Conservation (phyloP, 2,888 invertebrate genomes). For the Diachrysia chrysitis region DNA sequence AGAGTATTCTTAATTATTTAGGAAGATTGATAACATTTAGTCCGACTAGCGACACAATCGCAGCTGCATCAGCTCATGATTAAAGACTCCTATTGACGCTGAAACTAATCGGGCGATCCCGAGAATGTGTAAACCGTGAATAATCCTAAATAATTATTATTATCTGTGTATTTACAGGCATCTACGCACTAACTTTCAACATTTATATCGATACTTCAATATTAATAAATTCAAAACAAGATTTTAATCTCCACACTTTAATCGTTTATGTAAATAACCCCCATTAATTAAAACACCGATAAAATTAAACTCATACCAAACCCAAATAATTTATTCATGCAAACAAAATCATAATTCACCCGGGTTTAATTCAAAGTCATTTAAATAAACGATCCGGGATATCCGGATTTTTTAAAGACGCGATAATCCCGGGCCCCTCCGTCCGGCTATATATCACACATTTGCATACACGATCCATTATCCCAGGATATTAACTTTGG, state of each 20-base stretch:
- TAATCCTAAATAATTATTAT: too few species aligned
- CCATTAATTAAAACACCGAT: background rate
- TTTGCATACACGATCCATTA: constrained; percentile 34
- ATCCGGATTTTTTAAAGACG: constrained; percentile 10
- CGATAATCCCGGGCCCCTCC: constrained; percentile 5
- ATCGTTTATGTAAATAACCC: background rate
- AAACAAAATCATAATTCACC: constrained; percentile 10
- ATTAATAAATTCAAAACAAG: background rate
- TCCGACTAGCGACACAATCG: too few species aligned
- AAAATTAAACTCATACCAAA: background rate
- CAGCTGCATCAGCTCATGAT: too few species aligned
- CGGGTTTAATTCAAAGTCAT: constrained; percentile 20
- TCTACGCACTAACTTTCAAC: too few species aligned
- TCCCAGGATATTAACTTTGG: constrained; percentile 23
- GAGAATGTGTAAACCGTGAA: too few species aligned
- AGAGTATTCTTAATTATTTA: too few species aligned
- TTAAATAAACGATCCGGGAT: constrained; percentile 23
- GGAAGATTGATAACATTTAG: too few species aligned
- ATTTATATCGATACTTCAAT: background rate
- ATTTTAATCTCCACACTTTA: background rate
- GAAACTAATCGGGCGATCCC: too few species aligned
- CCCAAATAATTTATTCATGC: background rate
- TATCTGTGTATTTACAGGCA: too few species aligned
- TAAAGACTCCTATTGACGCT: too few species aligned
- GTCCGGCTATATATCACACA: constrained; percentile 17